Evolutionary conservation across 2,888 invertebrate genomes (phyloP), one percentile per base, ranked within the genome.

Genomic region (Zygaena filipendulae): DNA sequence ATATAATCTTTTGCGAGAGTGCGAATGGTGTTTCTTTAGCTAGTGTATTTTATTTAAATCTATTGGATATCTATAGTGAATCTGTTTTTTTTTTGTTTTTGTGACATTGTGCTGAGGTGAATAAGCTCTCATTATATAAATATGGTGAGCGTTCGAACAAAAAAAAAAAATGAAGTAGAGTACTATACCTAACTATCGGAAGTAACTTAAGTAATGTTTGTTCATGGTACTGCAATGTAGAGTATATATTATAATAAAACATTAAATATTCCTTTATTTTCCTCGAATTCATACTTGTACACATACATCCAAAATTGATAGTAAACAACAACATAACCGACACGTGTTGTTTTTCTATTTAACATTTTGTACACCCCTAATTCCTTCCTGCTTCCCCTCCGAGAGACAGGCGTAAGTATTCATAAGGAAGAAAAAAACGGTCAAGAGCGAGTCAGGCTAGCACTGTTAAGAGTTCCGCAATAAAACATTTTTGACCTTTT

Each of bases 251-350:
- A 53, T 54, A 54, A 59, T 59, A 59, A 68, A 72, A 67, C 69
- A 68, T 72, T 68, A 70, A 64, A 60, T 77, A 72, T 71, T 64
- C 68, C 74, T 77, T 75, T 77, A 66, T 72, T 77, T 75, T 75
- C 71, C 68, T 77, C 69, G 66, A 74, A 70, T 66, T 77, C 72
- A 74, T 75, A 71, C 69, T 71, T 77, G 75, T 77, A 77, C 74
- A 75, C 75, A 67, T 72, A 70, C 74, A 77, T 77, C 74, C 67
- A 74, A 77, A 75, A 79, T 79, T 79, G 72, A 75, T 79, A 77
- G 77, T 77, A 77, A 79, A 75, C 75, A 71, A 67, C 74, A 75
- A 77, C 77, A 71, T 77, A 77, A 79, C 75, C 72, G 68, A 79
- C 55, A 52, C 62, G 62, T 62, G 62, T 69, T 64, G 68, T 75